A percentile compares a stretch with the other conserved stretches of the same genome.
phyloP scores from a whole-genome alignment of 1,140 invertebrate species.

The Dreissena polymorpha region DNA sequence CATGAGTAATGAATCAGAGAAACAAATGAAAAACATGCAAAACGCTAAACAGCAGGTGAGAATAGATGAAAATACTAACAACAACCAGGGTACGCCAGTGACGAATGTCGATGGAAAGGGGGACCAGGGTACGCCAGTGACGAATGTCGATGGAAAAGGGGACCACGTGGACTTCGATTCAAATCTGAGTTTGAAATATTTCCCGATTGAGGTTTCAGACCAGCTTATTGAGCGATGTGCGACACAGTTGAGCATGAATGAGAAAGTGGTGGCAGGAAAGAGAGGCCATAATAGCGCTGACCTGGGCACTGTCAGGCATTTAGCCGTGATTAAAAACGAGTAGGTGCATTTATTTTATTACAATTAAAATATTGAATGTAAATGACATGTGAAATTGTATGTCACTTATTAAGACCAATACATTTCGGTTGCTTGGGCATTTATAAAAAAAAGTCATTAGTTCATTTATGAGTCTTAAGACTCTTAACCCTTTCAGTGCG shows the following conservation, averaged over 20 bases:
- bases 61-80: constrained; percentile 36
- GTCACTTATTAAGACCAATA: too few species aligned
- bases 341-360: constrained; percentile 45
- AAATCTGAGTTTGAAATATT: constrained; percentile 69
- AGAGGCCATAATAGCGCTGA: constrained; percentile 54
- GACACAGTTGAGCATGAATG: constrained; percentile 74
- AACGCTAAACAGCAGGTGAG: constrained; percentile 45
- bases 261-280: constrained; percentile 69
- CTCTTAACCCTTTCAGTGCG: too few species aligned
- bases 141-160: neutral
- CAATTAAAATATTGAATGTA: too few species aligned
- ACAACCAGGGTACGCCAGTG: neutral
- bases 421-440: too few species aligned
- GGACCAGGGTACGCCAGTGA: constrained; percentile 3
- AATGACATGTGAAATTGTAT: too few species aligned
- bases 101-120: neutral
- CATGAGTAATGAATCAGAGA: constrained; percentile 10
- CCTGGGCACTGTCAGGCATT: constrained; percentile 69
- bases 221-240: constrained; percentile 74
- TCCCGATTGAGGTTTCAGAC: constrained; percentile 72
- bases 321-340: constrained; percentile 70
- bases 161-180: constrained; percentile 72
- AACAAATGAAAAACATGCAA: constrained; percentile 43
- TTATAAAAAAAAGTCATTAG: too few species aligned
- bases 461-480: too few species aligned